Percentiles rank a stretch among this genome's conserved stretches.
Conservation (phyloP, 2,797 vertebrate species). For the Pangasius larnaudii region DNA sequence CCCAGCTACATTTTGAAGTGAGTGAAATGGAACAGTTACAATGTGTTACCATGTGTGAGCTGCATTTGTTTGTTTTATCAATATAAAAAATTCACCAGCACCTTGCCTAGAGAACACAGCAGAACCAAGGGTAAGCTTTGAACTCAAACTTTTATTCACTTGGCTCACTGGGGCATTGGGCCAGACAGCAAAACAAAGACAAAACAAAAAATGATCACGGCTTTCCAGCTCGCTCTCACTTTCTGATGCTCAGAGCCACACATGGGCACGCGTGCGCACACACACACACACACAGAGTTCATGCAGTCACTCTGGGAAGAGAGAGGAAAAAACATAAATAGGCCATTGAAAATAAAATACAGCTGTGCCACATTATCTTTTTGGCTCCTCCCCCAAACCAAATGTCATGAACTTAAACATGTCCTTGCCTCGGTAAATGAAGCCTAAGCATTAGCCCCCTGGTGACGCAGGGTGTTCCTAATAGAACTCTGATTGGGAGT, state of each 20-base stretch:
- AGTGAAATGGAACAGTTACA: neutral
- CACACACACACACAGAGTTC: neutral
- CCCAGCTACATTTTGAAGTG: neutral
- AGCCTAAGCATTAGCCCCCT: neutral
- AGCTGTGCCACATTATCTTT: constrained; percentile 1
- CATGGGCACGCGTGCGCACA: neutral
- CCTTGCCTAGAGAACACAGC: neutral
- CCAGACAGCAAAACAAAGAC: neutral
- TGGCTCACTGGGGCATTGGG: neutral
- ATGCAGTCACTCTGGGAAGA: neutral
- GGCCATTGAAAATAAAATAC: neutral
- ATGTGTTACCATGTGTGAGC: neutral
- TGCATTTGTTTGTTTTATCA: constrained; percentile 6
- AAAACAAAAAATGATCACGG: neutral
- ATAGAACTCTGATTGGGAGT: neutral
- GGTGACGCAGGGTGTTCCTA: neutral
- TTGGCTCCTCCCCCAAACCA: neutral
- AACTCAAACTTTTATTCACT: constrained; percentile 5
- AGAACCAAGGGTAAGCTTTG: neutral
- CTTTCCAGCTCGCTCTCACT: neutral
- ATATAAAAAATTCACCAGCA: neutral
- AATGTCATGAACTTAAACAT: neutral
- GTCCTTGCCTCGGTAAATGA: neutral
- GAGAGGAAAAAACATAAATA: neutral
- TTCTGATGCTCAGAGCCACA: neutral